These are phyloP conservation scores for Periplaneta americana DNA, from an alignment of 1,140 invertebrate species.

Conservation along the genomic window DNA sequence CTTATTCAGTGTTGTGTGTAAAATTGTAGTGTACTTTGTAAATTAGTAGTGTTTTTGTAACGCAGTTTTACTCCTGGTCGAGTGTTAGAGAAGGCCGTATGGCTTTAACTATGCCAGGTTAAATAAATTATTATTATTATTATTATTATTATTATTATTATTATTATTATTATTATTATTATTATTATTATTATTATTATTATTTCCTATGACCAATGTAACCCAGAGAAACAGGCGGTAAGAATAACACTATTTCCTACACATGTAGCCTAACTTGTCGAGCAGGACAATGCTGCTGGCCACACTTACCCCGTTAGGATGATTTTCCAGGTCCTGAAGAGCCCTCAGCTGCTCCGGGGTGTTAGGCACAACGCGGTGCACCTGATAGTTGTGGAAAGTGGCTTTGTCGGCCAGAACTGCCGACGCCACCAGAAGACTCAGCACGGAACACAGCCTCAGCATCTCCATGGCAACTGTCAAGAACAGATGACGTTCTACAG, in stretches of 20 bases:
- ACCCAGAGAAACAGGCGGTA: not conserved
- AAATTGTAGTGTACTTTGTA: no score
- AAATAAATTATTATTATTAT: not conserved
- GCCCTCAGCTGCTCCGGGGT: slow-evolving; percentile 1
- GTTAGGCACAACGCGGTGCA: slow-evolving; percentile 10
- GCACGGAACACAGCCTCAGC: not conserved
- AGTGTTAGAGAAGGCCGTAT: no score
- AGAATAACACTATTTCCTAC: no score
- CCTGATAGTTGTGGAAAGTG: slow-evolving; percentile 17
- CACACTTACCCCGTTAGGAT: slow-evolving; percentile 5
- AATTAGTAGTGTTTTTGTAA: no score
- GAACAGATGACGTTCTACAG: no score
- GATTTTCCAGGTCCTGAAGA: not conserved
- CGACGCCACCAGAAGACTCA: not conserved
- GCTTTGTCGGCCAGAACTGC: not conserved
- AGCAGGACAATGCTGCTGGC: not conserved
- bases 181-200: not conserved
- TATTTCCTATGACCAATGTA: not conserved
- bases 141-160: not conserved
- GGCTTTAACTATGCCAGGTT: no score
- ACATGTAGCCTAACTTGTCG: not conserved
- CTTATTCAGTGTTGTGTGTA: no score
- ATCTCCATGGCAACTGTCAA: not conserved
- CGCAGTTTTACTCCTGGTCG: no score
- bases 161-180: not conserved